phyloP scores from a whole-genome alignment of 2,888 invertebrate genomes.

The Coelogynopora nodosa region DNA sequence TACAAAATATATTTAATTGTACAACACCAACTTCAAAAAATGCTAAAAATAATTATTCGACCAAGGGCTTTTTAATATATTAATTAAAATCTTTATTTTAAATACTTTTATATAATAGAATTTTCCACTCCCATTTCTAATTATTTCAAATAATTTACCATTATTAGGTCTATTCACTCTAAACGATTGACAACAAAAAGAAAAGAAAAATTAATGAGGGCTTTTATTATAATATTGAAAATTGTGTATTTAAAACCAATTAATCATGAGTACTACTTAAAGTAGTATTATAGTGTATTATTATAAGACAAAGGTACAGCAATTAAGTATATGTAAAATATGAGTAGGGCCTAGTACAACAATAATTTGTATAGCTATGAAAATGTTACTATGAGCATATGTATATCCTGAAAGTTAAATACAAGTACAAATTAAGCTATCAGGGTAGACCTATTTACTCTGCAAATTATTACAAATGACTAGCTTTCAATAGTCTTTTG shows the following conservation, averaged over 20 bases:
- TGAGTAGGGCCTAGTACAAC: too few species aligned
- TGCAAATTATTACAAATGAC: not conserved
- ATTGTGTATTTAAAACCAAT: not conserved
- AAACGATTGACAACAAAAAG: not conserved
- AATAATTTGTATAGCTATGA: not conserved
- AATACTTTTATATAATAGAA: not conserved
- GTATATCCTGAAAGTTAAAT: not conserved
- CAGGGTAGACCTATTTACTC: not conserved
- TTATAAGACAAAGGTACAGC: not conserved
- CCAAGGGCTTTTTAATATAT: not conserved
- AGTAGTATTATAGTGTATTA: not conserved
- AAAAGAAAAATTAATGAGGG: too few species aligned
- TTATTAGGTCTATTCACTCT: not conserved
- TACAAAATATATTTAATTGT: too few species aligned
- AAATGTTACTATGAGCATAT: not conserved
- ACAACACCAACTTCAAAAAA: not conserved
- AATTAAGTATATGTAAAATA: not conserved
- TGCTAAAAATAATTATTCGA: not conserved
- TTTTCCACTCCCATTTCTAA: not conserved
- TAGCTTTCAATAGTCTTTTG: not conserved
- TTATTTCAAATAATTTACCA: too few species aligned
- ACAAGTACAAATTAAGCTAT: not conserved
- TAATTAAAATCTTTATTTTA: not conserved
- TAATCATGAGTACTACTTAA: not conserved
- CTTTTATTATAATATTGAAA: not conserved